A percentile compares a stretch with the other conserved stretches of the same genome.
These are phyloP conservation scores for Pterophyllum scalare DNA, from an alignment of 2,113 vertebrate genomes.

Conservation along the genomic window DNA sequence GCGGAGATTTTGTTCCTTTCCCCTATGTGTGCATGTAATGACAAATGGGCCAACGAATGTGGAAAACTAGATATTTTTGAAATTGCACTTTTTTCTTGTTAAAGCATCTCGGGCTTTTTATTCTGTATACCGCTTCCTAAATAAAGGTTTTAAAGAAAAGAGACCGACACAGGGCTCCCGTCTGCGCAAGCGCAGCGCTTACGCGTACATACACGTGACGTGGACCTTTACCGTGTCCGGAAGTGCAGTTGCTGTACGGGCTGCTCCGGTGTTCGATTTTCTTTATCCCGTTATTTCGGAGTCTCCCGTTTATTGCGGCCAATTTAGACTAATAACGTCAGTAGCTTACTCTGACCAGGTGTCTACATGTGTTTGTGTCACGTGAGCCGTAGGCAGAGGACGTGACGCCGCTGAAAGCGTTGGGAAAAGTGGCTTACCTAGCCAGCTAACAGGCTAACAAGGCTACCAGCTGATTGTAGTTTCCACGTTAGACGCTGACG, in stretches of 20 bases:
- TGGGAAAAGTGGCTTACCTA: neutral
- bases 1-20: too few relatives aligned
- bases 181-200: constrained; percentile 20
- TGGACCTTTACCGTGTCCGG: constrained; percentile 60
- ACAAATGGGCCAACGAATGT: too few relatives aligned
- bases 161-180: rapidly evolving
- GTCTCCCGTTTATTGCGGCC: neutral
- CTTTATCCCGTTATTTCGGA: neutral
- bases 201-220: constrained; percentile 31
- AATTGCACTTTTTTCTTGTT: too few relatives aligned
- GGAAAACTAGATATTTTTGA: too few relatives aligned
- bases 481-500: rapidly evolving
- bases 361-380: neutral
- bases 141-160: too few relatives aligned
- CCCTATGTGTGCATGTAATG: too few relatives aligned
- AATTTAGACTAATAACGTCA: rapidly evolving
- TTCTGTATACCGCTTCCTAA: too few relatives aligned
- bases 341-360: neutral
- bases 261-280: constrained; percentile 1
- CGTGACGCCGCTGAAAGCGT: neutral
- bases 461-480: constrained; percentile 8
- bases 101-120: too few relatives aligned
- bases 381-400: neutral
- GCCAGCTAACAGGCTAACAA: constrained; percentile 18
- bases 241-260: constrained; percentile 40